Base-by-base conservation (phyloP, 2,888 invertebrate species). In the Torymus aiolomorphi region DNA sequence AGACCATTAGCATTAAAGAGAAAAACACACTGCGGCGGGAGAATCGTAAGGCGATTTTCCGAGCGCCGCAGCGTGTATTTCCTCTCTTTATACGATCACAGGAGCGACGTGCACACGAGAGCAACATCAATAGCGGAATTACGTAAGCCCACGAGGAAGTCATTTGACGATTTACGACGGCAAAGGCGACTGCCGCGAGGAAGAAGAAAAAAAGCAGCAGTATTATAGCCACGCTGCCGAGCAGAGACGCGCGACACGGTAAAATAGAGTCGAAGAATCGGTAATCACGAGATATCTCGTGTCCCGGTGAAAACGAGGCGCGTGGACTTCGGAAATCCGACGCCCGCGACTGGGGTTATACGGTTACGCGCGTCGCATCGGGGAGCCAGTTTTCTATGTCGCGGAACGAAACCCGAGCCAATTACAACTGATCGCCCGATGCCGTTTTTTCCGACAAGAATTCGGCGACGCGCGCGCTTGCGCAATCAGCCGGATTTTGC, bases 281-380 rank as follows among this genome's bases (percentile, higher is more conserved):
- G 61, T 75, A 75, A 79, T 79, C 75, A 57, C 20, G 56, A 59
- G 63, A 20, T 42, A 61, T 74, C 62, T 79, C 78, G 51, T 51
- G 24, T 16, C 16, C 24, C 54, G 18, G 2, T 56, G 52, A n/a
- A 52, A 20, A 16, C 24, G 56, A 31, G 65, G 31, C 57, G 65
- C 70, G 65, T 24, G 49, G 61, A 24, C 54, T 74, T 71, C 16
- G 62, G 78, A 78, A 74, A 74, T 74, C 11, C 57, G 67, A 79
- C 63, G 63, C 78, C 80, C 72, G 71, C 59, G 77, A 80, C 78
- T 79, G 78, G 81, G 82, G 80, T 84, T 83, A 84, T 82, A 71
- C 70, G 79, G 75, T 79, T 79, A 70, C 79, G 62, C n/a, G 2
- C 42, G 31, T 14, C 70, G 63, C 42, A 52, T 61, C 61, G 70